Conservation (phyloP, 2,113 vertebrate genomes). For the Prinia subflava region DNA sequence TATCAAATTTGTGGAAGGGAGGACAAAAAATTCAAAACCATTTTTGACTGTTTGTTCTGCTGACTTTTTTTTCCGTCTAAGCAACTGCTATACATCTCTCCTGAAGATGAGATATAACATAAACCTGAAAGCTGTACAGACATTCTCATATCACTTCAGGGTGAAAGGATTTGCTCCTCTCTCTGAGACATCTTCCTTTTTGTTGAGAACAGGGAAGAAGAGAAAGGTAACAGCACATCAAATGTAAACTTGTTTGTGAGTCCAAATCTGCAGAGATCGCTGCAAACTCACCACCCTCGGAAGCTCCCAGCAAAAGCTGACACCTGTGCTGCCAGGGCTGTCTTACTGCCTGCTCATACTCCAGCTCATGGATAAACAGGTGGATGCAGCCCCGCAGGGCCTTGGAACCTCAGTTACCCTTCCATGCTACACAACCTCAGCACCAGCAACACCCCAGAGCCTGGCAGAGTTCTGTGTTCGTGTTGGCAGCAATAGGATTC, state of each 20-base stretch:
- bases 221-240: not conserved
- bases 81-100: not conserved
- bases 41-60: not conserved
- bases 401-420: not conserved
- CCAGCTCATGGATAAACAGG: not conserved
- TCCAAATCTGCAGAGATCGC: not conserved
- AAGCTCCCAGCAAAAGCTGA: not conserved
- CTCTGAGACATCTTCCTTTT: not conserved
- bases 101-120: not conserved
- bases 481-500: not conserved
- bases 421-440: not conserved
- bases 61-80: not conserved
- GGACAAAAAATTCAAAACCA: not conserved
- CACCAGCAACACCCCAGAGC: not conserved
- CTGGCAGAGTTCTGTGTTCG: rapidly evolving
- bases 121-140: not conserved
- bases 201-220: not conserved
- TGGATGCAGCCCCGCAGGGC: rapidly evolving
- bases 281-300: rapidly evolving
- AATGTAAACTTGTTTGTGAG: not conserved
- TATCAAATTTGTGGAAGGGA: not conserved
- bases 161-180: not conserved
- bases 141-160: not conserved
- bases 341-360: not conserved
- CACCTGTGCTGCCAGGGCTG: not conserved